Conservation (phyloP, 2,797 vertebrate genomes). For the Myotis planiceps region DNA sequence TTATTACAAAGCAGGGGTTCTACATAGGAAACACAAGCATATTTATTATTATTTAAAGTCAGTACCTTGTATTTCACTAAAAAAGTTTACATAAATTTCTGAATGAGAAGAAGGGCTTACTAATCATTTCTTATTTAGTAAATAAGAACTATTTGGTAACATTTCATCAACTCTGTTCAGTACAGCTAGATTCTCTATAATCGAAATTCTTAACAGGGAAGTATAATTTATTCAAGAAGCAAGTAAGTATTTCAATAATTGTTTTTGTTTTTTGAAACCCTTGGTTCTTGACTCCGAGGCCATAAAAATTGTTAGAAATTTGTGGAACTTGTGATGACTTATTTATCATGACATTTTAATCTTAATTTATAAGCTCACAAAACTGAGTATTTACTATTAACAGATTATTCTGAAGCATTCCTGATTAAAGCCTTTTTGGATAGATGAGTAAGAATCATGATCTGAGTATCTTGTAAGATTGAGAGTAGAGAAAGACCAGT, state of each 20-base stretch:
- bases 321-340: neutral
- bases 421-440: neutral
- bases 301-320: neutral
- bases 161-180: neutral
- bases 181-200: neutral
- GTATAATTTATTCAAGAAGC: neutral
- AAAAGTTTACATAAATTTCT: neutral
- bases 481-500: neutral
- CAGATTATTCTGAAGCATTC: neutral
- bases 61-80: neutral
- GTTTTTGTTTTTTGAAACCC: neutral
- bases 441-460: neutral
- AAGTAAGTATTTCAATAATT: neutral
- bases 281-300: neutral
- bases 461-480: neutral
- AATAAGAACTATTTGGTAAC: neutral
- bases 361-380: neutral
- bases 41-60: neutral
- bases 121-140: neutral
- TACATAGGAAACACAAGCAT: neutral
- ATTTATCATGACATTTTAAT: neutral
- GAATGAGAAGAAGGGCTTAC: neutral
- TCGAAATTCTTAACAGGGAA: neutral
- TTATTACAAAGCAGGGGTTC: conserved; percentile 38
- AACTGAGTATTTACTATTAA: neutral